phyloP scores from a whole-genome alignment of 2,888 invertebrate genomes.

The Galerucella calmariensis region DNA sequence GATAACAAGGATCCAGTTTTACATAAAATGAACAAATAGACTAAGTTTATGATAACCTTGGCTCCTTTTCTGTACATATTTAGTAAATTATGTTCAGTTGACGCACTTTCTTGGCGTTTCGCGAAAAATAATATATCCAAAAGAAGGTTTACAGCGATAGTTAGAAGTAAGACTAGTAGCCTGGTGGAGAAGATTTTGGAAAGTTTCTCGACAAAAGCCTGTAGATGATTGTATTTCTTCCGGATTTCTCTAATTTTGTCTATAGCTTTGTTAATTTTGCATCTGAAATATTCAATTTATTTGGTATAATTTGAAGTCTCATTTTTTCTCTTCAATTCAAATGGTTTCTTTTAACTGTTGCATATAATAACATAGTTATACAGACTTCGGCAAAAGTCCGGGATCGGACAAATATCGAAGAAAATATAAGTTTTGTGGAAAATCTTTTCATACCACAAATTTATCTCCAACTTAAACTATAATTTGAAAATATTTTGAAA shows the following conservation, averaged over 20 bases:
- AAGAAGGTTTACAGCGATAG: neutral
- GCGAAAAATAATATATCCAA: slow-evolving; percentile 4
- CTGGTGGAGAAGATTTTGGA: neutral
- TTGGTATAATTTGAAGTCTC: neutral
- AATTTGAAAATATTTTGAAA: too few relatives aligned
- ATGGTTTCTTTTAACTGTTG: too few relatives aligned
- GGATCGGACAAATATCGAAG: too few relatives aligned
- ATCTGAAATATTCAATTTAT: neutral
- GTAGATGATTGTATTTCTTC: neutral
- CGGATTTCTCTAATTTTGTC: neutral
- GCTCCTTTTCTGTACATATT: neutral
- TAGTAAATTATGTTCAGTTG: neutral
- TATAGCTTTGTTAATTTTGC: neutral
- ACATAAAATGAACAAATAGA: neutral
- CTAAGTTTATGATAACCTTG: neutral
- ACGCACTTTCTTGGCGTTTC: neutral
- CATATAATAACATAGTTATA: too few relatives aligned
- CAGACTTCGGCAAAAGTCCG: too few relatives aligned
- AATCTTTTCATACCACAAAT: too few relatives aligned
- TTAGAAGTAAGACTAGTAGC: neutral
- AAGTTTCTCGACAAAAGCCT: neutral
- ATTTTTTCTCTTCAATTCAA: too few relatives aligned
- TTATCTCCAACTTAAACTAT: too few relatives aligned
- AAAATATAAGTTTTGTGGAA: too few relatives aligned
- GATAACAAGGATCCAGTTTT: neutral